Base-by-base conservation (phyloP, 2,888 invertebrate species). In the Caenorhabditis sp. region DNA sequence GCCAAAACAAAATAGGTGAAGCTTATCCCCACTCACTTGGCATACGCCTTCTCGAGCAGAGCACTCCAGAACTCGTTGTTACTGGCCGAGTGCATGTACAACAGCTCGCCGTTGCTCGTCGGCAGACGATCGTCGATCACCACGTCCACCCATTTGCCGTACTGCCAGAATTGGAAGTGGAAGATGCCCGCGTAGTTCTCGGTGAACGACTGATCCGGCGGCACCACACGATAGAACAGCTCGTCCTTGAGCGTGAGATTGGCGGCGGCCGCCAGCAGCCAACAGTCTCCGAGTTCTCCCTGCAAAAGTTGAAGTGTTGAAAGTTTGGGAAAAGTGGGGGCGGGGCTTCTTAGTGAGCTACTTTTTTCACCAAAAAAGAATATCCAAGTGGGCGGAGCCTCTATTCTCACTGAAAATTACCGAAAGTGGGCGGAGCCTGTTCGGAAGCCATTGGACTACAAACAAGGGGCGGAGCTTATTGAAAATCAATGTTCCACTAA, bases 21-120 rank as follows among this genome's bases (percentile, higher is more conserved):
- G 7, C 47, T 47, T 19, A 6, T 35, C 19, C 0, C 5, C 19
- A 49, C 24, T 64, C 28, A 94, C 94, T 97, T 97, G 74, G 97
- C 97, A 93, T 97, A 97, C 1, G 97, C 97, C 93, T 97, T 97
- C 93, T 97, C 97, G 24, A 97, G 93, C 79, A 97, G 93, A 0
- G 97, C 97, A 93, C 96, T 96, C 97, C 97, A 97, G 93, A 97
- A 97, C 93, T 97, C 97, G 92, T 96, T 96, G 89, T 94, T 95
- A 92, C 96, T 96, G 0, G 95, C 95, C 0, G 97, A 97, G 90
- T 94, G 94, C 92, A 97, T 95, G 94, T 96, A 97, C 79, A 97
- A 95, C 31, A 97, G 94, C 91, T 95, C 95, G 0, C 96, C 96
- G 70, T 95, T 93, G 93, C 95, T 95, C 0, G 97, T 97, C 0